These are phyloP conservation scores for Quiscalus mexicanus DNA, from an alignment of 2,113 vertebrate genomes.

Conservation along the genomic window DNA sequence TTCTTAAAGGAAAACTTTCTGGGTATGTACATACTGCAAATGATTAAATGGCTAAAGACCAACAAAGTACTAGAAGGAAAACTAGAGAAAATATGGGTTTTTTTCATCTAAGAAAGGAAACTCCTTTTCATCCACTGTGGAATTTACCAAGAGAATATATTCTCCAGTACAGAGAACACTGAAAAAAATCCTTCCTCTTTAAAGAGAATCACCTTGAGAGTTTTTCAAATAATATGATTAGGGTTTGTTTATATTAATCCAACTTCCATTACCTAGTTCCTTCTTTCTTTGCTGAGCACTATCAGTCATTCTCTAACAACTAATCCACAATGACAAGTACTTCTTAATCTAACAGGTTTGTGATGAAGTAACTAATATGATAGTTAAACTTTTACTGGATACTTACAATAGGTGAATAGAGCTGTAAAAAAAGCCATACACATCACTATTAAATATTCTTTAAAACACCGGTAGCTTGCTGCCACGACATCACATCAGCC, in stretches of 20 bases:
- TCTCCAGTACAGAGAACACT: not conserved
- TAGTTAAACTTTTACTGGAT: constrained; percentile 27
- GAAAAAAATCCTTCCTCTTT: constrained; percentile 20
- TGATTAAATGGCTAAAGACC: not conserved
- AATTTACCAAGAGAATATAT: not conserved
- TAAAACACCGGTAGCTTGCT: constrained; percentile 38
- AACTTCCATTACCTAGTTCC: constrained; percentile 4
- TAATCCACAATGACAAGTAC: constrained; percentile 41
- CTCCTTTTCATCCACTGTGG: not conserved
- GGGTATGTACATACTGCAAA: constrained; percentile 20
- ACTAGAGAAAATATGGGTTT: constrained; percentile 1
- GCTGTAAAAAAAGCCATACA: constrained; percentile 20
- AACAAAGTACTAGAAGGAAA: constrained; percentile 32
- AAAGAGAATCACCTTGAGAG: constrained; percentile 30
- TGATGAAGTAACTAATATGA: constrained; percentile 37
- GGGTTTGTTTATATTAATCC: constrained; percentile 1
- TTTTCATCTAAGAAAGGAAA: constrained; percentile 8
- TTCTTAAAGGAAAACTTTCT: constrained; percentile 29
- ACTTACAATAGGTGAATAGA: constrained; percentile 26
- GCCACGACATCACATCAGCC: not conserved
- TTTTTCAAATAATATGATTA: not conserved
- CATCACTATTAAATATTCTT: constrained; percentile 12
- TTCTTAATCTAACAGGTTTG: constrained; percentile 37
- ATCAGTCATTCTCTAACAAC: constrained; percentile 48
- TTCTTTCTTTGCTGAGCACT: constrained; percentile 35